These are phyloP conservation scores for Hetaerina titia DNA, from an alignment of 2,888 invertebrate genomes.

Conservation along the genomic window DNA sequence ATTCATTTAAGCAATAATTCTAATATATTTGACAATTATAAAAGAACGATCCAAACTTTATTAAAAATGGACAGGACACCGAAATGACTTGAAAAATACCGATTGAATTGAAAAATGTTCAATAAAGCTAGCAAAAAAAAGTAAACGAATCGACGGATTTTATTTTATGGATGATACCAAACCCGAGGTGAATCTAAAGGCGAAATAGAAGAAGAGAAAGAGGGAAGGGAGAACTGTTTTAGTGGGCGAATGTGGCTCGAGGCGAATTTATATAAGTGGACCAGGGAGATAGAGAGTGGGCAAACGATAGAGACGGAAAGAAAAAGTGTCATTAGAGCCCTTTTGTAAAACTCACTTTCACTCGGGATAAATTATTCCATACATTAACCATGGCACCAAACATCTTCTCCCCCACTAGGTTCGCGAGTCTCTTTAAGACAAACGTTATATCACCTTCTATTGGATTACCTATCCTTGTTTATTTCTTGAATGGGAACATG, in stretches of 20 bases:
- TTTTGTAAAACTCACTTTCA: not conserved
- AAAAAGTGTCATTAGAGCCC: not conserved
- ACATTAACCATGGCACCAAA: no score
- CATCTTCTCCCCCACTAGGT: not conserved
- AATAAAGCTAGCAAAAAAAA: no score
- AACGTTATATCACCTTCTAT: not conserved
- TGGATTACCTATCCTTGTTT: not conserved
- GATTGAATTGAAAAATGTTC: no score
- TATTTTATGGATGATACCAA: not conserved
- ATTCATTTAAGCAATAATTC: no score
- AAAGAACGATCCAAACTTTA: no score
- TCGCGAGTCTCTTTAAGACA: not conserved
- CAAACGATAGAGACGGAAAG: not conserved
- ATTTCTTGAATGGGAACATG: not conserved
- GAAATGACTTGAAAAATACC: no score
- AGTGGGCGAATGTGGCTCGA: not conserved
- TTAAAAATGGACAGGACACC: no score
- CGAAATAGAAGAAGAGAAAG: not conserved
- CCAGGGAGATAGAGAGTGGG: not conserved
- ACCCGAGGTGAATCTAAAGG: not conserved
- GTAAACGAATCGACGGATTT: not conserved
- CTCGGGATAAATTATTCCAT: not conserved
- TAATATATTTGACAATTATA: no score
- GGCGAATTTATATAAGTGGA: not conserved
- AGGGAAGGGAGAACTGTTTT: not conserved